Conservation (phyloP, 2,797 vertebrate species). For the Echeneis naucrates region DNA sequence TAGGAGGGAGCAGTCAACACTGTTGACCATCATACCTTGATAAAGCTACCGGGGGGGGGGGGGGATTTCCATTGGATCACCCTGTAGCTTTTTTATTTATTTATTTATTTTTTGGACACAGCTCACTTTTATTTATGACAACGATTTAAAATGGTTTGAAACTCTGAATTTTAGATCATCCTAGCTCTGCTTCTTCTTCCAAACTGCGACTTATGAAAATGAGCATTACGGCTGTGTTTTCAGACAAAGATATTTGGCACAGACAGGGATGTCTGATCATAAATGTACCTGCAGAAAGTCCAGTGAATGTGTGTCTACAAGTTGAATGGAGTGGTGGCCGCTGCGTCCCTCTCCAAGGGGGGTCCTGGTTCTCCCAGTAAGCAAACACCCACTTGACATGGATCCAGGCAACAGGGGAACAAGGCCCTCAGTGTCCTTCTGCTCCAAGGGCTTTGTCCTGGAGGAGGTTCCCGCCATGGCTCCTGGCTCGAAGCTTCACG, state of each 20-base stretch:
- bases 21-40: constrained; percentile 43
- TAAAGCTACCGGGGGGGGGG: constrained; percentile 36
- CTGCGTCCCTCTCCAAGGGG: constrained; percentile 59
- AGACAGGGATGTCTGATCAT: constrained; percentile 8
- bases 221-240: not conserved
- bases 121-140: constrained; percentile 8
- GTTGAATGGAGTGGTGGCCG: constrained; percentile 44
- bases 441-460: constrained; percentile 77
- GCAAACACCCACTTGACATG: constrained; percentile 80
- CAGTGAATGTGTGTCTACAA: constrained; percentile 13
- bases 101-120: too few relatives aligned
- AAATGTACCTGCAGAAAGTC: constrained; percentile 21
- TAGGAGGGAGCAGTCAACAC: constrained; percentile 8
- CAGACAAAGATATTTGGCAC: not conserved
- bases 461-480: constrained; percentile 68
- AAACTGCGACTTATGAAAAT: not conserved
- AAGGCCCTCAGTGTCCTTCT: constrained; percentile 79
- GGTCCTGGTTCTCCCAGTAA: constrained; percentile 71
- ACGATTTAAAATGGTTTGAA: constrained; percentile 3
- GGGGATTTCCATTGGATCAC: constrained; percentile 56
- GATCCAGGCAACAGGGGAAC: constrained; percentile 71
- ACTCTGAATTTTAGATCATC: not conserved
- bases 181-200: not conserved
- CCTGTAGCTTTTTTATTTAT: constrained; percentile 17
- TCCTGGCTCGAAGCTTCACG: constrained; percentile 66